Conservation (phyloP, 2,113 vertebrate species). For the Paracanthobrama guichenoti region DNA sequence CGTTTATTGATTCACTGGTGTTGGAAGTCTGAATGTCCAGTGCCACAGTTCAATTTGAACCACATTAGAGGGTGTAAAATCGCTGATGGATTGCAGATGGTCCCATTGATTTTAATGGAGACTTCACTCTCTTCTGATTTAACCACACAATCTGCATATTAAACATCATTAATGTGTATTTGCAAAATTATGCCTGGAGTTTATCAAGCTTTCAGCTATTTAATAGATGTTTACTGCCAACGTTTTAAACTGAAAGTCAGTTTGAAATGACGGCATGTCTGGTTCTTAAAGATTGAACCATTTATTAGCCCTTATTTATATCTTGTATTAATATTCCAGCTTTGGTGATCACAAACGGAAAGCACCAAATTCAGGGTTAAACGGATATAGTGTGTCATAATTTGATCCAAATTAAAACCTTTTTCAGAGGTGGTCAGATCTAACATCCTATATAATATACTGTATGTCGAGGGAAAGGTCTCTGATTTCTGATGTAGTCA, state of each 20-base stretch:
- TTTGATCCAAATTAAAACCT: neutral
- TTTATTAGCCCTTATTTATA: neutral
- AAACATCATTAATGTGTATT: conserved; percentile 33
- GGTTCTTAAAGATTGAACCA: neutral
- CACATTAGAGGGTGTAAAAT: conserved; percentile 39
- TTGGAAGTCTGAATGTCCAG: conserved; percentile 40
- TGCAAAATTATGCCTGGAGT: conserved; percentile 40
- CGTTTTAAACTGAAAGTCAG: neutral
- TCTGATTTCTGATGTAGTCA: neutral
- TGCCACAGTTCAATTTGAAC: conserved; percentile 40
- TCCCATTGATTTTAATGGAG: conserved; percentile 39
- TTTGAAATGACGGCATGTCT: neutral
- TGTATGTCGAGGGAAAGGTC: too few relatives aligned
- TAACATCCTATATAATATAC: neutral
- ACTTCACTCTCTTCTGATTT: conserved; percentile 33
- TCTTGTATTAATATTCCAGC: neutral
- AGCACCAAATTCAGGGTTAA: neutral
- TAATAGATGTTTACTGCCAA: conserved; percentile 18
- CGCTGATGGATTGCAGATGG: conserved; percentile 39
- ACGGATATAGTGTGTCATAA: neutral
- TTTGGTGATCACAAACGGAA: neutral
- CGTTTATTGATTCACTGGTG: conserved; percentile 53
- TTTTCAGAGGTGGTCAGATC: neutral
- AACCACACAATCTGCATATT: conserved; percentile 26
- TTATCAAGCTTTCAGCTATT: conserved; percentile 21